Conservation (phyloP, 2,797 vertebrate genomes). For the Aulostomus chinensis region DNA sequence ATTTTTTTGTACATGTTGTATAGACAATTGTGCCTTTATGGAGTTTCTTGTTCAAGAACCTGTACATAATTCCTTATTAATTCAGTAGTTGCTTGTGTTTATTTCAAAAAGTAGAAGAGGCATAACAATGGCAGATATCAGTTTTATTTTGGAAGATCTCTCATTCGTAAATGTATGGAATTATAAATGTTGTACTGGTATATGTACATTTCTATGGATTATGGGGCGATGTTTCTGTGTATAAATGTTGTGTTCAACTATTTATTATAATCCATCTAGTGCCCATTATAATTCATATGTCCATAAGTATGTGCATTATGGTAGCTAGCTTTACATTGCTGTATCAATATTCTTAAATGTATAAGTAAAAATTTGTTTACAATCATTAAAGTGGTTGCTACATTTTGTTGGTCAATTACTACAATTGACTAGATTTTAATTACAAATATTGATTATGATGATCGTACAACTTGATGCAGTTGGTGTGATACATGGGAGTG, state of each 20-base stretch:
- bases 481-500: too few relatives aligned
- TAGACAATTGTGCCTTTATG: slow-evolving; percentile 98
- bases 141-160: slow-evolving; percentile 82
- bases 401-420: slow-evolving; percentile 10
- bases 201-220: slow-evolving; percentile 96
- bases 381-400: slow-evolving; percentile 73
- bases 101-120: slow-evolving; percentile 76
- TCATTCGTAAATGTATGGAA: slow-evolving; percentile 83
- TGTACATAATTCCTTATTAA: slow-evolving; percentile 94
- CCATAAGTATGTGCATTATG: slow-evolving; percentile 91
- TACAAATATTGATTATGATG: background rate
- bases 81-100: slow-evolving; percentile 92
- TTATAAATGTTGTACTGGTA: slow-evolving; percentile 96
- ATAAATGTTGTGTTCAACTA: slow-evolving; percentile 98
- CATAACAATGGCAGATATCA: slow-evolving; percentile 60
- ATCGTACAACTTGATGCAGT: background rate
- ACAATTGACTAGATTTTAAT: background rate
- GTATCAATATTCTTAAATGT: slow-evolving; percentile 95
- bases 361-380: slow-evolving; percentile 99
- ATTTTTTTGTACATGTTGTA: slow-evolving; percentile 99
- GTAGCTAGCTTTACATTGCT: slow-evolving; percentile 97
- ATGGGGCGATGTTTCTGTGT: slow-evolving; percentile 93
- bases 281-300: slow-evolving; percentile 90
- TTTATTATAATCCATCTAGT: slow-evolving; percentile 98
- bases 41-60: slow-evolving; percentile 93